Conservation (phyloP, 1,140 invertebrate species). For the Cotesia typhae region DNA sequence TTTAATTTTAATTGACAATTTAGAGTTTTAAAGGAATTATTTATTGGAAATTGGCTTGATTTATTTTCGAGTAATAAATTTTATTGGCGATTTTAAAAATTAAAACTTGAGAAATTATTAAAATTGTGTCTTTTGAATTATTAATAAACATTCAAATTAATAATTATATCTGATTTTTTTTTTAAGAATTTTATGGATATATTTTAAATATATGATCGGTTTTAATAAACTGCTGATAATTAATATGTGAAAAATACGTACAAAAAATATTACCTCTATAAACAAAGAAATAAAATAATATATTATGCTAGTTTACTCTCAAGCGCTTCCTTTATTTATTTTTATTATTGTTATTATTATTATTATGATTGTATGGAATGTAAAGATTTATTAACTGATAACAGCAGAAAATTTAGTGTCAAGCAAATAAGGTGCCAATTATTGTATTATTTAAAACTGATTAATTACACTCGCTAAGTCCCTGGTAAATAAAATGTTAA, state of each 20-base stretch:
- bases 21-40: no score
- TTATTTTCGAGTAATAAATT: no score
- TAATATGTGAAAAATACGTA: constrained; percentile 25
- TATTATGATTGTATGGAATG: background rate
- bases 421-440: constrained; percentile 18
- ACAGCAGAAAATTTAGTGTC: background rate
- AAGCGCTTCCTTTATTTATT: constrained; percentile 29
- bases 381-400: background rate
- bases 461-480: constrained; percentile 35
- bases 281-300: constrained; percentile 30
- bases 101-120: no score
- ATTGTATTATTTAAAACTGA: constrained; percentile 13
- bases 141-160: no score
- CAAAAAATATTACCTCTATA: constrained; percentile 36
- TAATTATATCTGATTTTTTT: no score
- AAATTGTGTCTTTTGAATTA: no score
- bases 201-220: constrained; percentile 28
- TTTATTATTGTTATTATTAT: constrained; percentile 15
- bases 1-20: no score
- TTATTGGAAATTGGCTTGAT: no score
- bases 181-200: constrained; percentile 17
- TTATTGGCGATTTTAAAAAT: background rate
- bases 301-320: constrained; percentile 23
- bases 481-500: constrained; percentile 28
- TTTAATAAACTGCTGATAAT: background rate